Evolutionary conservation across 2,888 invertebrate species (phyloP).

Genomic region (Biston betularia): DNA sequence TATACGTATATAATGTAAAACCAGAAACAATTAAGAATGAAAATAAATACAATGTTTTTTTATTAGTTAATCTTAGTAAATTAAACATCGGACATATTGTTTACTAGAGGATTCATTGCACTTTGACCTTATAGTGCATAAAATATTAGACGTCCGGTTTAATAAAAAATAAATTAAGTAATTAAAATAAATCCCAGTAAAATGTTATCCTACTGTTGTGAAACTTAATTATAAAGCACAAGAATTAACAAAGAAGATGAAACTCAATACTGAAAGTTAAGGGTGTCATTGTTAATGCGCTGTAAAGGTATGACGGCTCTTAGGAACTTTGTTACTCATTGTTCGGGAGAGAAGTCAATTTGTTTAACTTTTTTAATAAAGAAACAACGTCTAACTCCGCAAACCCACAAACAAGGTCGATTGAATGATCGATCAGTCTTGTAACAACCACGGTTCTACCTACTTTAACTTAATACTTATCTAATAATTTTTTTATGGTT

Average conservation of each 20-base stretch:
- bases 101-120: too few relatives aligned
- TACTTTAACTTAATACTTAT: neutral
- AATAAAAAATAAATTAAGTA: neutral
- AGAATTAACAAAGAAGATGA: slow-evolving; percentile 20
- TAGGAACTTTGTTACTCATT: slow-evolving; percentile 27
- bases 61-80: too few relatives aligned
- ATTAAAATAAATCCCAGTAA: neutral
- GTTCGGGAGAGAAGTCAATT: slow-evolving; percentile 23
- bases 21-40: too few relatives aligned
- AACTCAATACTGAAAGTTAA: slow-evolving; percentile 22
- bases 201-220: slow-evolving; percentile 1
- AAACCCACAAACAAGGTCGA: slow-evolving; percentile 3
- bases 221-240: slow-evolving; percentile 18
- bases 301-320: slow-evolving; percentile 22
- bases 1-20: too few relatives aligned
- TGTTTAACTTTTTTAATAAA: slow-evolving; percentile 30
- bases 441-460: slow-evolving; percentile 1
- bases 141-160: too few relatives aligned
- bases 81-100: too few relatives aligned
- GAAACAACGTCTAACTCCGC: slow-evolving; percentile 10
- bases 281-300: slow-evolving; percentile 28
- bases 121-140: neutral
- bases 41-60: too few relatives aligned
- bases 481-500: too few relatives aligned
- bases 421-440: slow-evolving; percentile 12